Percentiles rank a stretch among this genome's conserved stretches.
These are phyloP conservation scores for Chaunax sp. DNA, from an alignment of 2,797 vertebrate species.

Conservation along the genomic window DNA sequence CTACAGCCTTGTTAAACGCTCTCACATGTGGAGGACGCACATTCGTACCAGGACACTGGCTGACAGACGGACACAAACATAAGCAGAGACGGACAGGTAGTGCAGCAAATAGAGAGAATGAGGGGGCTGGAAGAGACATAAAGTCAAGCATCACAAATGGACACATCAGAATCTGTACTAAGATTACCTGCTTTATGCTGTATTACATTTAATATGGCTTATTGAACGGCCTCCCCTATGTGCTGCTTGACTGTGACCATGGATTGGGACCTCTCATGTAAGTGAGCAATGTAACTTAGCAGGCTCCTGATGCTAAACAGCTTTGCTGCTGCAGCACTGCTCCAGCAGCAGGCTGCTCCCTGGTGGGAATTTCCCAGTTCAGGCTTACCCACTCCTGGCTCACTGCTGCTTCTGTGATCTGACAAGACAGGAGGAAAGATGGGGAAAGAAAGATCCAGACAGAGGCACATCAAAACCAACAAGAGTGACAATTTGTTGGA, in stretches of 20 bases:
- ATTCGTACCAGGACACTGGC: slow-evolving; percentile 70
- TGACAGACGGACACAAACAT: slow-evolving; percentile 56
- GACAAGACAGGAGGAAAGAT: slow-evolving; percentile 10
- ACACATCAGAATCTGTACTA: slow-evolving; percentile 2
- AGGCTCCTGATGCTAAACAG: slow-evolving; percentile 60
- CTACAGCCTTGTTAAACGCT: slow-evolving; percentile 77
- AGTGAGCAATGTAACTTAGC: slow-evolving; percentile 60
- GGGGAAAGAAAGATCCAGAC: neutral
- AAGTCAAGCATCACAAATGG: neutral
- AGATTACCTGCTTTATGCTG: neutral
- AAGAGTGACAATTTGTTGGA: neutral
- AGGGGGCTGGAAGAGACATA: neutral
- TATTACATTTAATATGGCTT: too few relatives aligned
- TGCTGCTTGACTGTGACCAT: slow-evolving; percentile 18
- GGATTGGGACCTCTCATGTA: slow-evolving; percentile 28
- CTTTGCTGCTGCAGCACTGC: slow-evolving; percentile 38
- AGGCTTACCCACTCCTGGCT: slow-evolving; percentile 36
- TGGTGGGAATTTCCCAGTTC: slow-evolving; percentile 65
- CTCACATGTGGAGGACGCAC: slow-evolving; percentile 72
- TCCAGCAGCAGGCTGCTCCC: slow-evolving; percentile 70
- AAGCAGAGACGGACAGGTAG: slow-evolving; percentile 13
- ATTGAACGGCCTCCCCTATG: slow-evolving; percentile 22
- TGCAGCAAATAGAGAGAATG: neutral
- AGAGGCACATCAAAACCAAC: slow-evolving; percentile 4
- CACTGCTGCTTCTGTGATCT: slow-evolving; percentile 35